Percentiles rank a stretch among this genome's conserved stretches.
phyloP scores from a whole-genome alignment of 2,888 invertebrate species.

The Phalangium opilio region DNA sequence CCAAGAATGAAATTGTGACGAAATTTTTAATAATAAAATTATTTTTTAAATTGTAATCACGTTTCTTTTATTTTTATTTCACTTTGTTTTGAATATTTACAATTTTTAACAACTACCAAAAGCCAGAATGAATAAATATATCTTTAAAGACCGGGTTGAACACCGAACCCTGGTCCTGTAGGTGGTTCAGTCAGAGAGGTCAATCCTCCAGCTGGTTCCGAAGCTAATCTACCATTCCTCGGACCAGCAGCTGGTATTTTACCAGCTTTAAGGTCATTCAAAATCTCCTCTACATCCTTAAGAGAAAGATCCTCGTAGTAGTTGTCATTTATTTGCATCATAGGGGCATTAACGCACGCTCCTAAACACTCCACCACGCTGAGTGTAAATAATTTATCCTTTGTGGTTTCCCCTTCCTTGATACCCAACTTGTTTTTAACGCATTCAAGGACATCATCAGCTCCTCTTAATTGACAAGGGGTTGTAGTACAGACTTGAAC shows the following conservation, averaged over 20 bases:
- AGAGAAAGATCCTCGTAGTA: conserved; percentile 90
- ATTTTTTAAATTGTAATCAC: too few species aligned
- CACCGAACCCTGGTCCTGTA: conserved; percentile 76
- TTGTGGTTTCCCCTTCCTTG: conserved; percentile 57
- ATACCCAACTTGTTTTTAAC: conserved; percentile 55
- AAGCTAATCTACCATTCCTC: conserved; percentile 76
- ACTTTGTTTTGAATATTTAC: too few species aligned
- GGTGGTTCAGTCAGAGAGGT: conserved; percentile 78
- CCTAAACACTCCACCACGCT: conserved; percentile 98
- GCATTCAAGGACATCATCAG: conserved; percentile 72
- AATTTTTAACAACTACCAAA: too few species aligned
- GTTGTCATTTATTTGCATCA: conserved; percentile 94
- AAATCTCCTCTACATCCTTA: conserved; percentile 71
- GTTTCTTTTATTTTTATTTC: too few species aligned
- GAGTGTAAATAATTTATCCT: conserved; percentile 74
- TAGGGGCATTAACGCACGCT: conserved; percentile 99
- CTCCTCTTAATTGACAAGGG: conserved; percentile 93
- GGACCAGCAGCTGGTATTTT: conserved; percentile 75
- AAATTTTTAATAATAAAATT: too few species aligned
- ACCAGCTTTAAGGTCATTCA: conserved; percentile 70
- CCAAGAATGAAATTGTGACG: too few species aligned
- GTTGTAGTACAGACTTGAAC: conserved; percentile 95
- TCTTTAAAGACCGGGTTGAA: conserved; percentile 52
- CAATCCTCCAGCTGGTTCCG: conserved; percentile 74
- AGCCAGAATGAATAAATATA: not conserved